Base-by-base conservation (phyloP, 2,888 invertebrate genomes). In the Zaprionus bogoriensis region DNA sequence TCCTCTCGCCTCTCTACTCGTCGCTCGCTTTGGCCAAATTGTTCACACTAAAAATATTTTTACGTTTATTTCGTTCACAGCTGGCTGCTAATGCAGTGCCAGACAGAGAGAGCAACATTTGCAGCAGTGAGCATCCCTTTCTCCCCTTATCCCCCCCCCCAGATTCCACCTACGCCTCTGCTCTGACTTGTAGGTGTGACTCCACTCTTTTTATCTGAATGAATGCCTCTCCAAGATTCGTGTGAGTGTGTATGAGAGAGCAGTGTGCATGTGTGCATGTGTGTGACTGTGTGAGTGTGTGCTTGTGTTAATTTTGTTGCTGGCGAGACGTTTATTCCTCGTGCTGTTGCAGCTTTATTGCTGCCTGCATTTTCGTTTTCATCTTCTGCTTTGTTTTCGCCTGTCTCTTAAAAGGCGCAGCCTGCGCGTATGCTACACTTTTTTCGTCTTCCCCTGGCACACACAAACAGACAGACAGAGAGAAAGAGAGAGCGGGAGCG, bases 21-120 rank as follows among this genome's bases (percentile, higher is more conserved):
- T 39, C 10, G 10, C 19, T 41, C 12, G n/a, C 41, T 55, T 57
- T 67, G 68, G 57, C 80, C 25, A 69, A 77, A 84, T 68, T 77
- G 58, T 80, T 83, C 81, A 68, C 74, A 84, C 81, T 80, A 80
- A 77, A 78, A 77, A 85, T 82, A 85, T 81, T 78, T 78, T 71
- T 71, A 74, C 75, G 65, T 81, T 78, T 81, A 85, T 81, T 85
- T 78, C 65, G 60, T 78, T 85, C 65, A 78, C 85, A 85, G 78
- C 82, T 78, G 85, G 61, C 71, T 82, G 75, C 78, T 81, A 82
- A 78, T 78, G 85, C 85, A 85, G 71, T 71, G 78, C 54, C 71
- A 77, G 66, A 70, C 55, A 61, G 57, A 65, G 75, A 70, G 25
- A 10, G 39, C 58, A 45, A 22, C 39, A 20, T 4, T 10, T 39